phyloP scores from a whole-genome alignment of 2,888 invertebrate species.

The Clanis bilineata region DNA sequence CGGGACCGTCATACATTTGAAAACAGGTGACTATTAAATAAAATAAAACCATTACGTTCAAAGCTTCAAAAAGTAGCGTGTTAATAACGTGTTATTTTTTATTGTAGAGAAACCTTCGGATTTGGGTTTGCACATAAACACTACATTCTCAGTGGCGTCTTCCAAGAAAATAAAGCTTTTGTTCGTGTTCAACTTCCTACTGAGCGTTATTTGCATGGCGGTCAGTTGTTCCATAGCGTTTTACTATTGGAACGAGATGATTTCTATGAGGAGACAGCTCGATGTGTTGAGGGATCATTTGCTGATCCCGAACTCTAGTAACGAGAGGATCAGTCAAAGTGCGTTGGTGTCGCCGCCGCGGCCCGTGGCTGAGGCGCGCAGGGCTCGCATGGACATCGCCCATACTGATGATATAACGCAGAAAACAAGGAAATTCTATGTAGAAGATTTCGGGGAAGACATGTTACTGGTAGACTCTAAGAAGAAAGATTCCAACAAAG shows the following conservation, averaged over 20 bases:
- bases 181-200: constrained; percentile 69
- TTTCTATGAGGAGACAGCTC: constrained; percentile 63
- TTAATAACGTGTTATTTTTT: constrained; percentile 35
- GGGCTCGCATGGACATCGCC: constrained; percentile 46
- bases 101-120: constrained; percentile 69
- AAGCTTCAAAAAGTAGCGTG: constrained; percentile 29
- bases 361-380: constrained; percentile 44
- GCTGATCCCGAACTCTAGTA: constrained; percentile 50
- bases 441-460: constrained; percentile 67
- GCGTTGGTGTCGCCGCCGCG: constrained; percentile 50
- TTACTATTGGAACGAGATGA: constrained; percentile 74
- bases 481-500: constrained; percentile 56
- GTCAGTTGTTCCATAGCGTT: constrained; percentile 67
- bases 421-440: constrained; percentile 57
- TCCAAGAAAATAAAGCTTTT: constrained; percentile 76
- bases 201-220: constrained; percentile 66
- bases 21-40: constrained; percentile 62
- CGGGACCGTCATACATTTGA: constrained; percentile 73
- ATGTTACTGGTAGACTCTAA: constrained; percentile 67
- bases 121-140: constrained; percentile 75
- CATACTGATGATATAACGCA: constrained; percentile 39
- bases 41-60: constrained; percentile 10
- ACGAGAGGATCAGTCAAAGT: constrained; percentile 52
- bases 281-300: constrained; percentile 65
- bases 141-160: constrained; percentile 75